Evolutionary conservation across 2,113 vertebrate species (phyloP), one percentile per base, ranked within the genome.

Genomic region (Aix galericulata): DNA sequence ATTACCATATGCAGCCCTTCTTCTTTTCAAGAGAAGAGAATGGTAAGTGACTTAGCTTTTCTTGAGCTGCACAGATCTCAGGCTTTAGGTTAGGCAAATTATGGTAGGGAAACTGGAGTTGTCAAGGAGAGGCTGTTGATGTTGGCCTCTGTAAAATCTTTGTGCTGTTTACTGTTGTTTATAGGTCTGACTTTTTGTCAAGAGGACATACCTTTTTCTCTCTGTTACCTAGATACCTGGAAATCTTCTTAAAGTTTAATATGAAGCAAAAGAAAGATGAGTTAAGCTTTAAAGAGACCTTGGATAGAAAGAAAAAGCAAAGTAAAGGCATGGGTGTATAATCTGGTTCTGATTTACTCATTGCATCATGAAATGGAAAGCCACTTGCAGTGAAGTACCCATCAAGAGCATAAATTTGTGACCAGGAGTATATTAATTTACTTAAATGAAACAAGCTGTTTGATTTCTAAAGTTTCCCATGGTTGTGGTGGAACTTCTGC

Each of bases 21-120:
- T 86, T 46, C 36, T 92, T 2, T 56, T 48, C 3, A 17, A 48
- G 46, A 66, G 11, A 20, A 8, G 6, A 27, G 14, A 8, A 69
- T 90, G n/a, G 34, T 32, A 12, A 1, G 46, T 40, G 36, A 31
- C 17, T 55, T 85, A 10, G 2, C 27, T 85, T 77, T 69, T 50
- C 46, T 38, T 50, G 79, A 31, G 79, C 46, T 8, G 10, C 32
- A 52, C 55, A n/a, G 29, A 5, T 59, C 27, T 74, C 1, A 1
- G 7, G 3, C 23, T 62, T 55, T 36, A n/a, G 29, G 7, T 71
- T 77, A 42, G 25, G 15, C 48, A 27, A 55, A 18, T 42, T 21
- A 3, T 12, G 4, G 5, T 73, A 20, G 0, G 1, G 50, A 58
- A 76, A 23, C 50, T 59, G 71, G 12, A 50, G 36, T 36, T 69